phyloP scores from a whole-genome alignment of 2,888 invertebrate genomes.

The Nomada fucata region DNA sequence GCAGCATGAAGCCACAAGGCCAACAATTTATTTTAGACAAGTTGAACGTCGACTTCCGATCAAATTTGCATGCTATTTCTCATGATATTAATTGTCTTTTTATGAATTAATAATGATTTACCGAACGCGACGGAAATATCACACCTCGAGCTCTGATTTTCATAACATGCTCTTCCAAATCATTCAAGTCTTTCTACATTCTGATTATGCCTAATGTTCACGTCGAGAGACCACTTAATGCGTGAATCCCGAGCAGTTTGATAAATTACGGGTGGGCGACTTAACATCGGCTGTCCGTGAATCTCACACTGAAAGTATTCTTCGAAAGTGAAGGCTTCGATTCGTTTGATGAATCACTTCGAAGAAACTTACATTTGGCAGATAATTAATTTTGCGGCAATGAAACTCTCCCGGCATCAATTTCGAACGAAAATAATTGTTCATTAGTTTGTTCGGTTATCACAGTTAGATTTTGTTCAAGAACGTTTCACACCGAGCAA shows the following conservation, averaged over 20 bases:
- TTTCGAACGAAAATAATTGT: neutral
- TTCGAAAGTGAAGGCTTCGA: neutral
- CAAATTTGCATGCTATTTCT: neutral
- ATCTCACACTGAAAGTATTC: neutral
- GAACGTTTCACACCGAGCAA: no score
- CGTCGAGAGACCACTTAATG: neutral
- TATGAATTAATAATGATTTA: no score
- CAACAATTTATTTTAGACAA: constrained; percentile 5
- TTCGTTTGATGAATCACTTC: neutral
- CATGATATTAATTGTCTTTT: no score
- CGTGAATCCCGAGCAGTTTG: neutral
- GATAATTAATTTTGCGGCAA: neutral
- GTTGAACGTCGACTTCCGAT: neutral
- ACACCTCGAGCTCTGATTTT: no score
- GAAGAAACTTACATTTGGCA: neutral
- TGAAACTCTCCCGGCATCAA: neutral
- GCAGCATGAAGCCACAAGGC: neutral
- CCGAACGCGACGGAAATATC: no score
- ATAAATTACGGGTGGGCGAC: neutral
- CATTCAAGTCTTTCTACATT: no score
- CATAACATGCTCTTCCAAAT: no score
- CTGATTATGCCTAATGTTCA: no score
- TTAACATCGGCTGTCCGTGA: neutral
- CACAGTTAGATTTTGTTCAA: no score
- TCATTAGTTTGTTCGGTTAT: no score